Conservation (phyloP, 2,888 invertebrate species). For the Sipha maydis region DNA sequence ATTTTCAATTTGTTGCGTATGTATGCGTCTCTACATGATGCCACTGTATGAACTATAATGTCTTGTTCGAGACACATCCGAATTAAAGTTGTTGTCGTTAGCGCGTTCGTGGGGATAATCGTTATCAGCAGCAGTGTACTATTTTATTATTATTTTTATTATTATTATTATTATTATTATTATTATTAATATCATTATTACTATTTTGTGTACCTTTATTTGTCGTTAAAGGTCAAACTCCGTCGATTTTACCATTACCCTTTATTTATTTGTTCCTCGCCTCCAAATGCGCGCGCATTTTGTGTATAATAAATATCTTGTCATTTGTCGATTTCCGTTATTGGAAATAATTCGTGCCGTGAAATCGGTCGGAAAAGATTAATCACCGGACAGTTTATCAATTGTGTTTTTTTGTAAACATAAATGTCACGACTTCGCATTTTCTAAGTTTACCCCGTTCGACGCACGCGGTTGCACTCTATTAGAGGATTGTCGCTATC, state of each 20-base stretch:
- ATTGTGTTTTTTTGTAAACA: too few relatives aligned
- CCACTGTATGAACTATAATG: too few relatives aligned
- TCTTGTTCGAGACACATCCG: too few relatives aligned
- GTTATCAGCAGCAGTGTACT: slow-evolving; percentile 21
- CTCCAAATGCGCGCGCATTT: not conserved
- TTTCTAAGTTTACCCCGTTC: not conserved
- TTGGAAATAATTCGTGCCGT: not conserved
- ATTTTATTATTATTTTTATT: not conserved
- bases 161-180: not conserved
- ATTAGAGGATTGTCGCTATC: not conserved
- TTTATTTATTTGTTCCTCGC: not conserved
- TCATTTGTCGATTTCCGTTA: not conserved
- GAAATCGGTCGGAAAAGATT: not conserved
- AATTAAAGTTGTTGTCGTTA: not conserved
- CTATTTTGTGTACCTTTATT: not conserved
- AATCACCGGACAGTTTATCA: too few relatives aligned
- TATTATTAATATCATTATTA: not conserved
- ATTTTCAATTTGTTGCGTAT: too few relatives aligned
- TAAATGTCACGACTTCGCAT: not conserved
- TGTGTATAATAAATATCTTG: not conserved
- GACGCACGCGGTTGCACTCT: not conserved
- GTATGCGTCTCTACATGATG: too few relatives aligned
- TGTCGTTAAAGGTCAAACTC: slow-evolving; percentile 27
- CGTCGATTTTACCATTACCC: not conserved
- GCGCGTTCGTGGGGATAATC: not conserved